These are phyloP conservation scores for Drosophila parthenogenetica DNA, from an alignment of 2,888 invertebrate species.

Conservation along the genomic window DNA sequence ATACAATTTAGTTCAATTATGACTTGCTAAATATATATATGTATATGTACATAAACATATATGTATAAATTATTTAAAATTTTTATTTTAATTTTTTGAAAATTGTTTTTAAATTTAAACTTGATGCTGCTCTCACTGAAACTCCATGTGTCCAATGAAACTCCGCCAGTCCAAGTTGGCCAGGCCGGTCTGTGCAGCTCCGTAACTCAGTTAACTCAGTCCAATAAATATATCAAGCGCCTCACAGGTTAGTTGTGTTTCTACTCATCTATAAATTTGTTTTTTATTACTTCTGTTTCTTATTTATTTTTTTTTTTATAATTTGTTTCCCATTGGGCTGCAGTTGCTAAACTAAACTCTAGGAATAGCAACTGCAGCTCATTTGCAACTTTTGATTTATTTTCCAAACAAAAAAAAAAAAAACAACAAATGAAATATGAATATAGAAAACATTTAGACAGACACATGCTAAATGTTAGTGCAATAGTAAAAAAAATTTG, in stretches of 20 bases:
- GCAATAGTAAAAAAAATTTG: slow-evolving; percentile 47
- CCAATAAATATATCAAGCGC: slow-evolving; percentile 79
- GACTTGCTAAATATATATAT: slow-evolving; percentile 41
- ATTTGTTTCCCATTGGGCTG: slow-evolving; percentile 33
- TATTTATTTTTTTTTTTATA: slow-evolving; percentile 6
- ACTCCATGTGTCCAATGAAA: slow-evolving; percentile 63
- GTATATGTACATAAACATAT: slow-evolving; percentile 14
- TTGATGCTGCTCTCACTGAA: slow-evolving; percentile 18
- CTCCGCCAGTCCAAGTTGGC: slow-evolving; percentile 69
- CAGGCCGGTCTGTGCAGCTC: slow-evolving; percentile 76
- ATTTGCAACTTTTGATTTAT: slow-evolving; percentile 57
- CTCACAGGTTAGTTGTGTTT: slow-evolving; percentile 84
- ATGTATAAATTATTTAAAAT: slow-evolving; percentile 12
- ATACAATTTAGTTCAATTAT: slow-evolving; percentile 68
- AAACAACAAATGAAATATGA: slow-evolving; percentile 13
- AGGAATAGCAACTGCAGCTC: slow-evolving; percentile 34
- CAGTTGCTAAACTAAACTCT: slow-evolving; percentile 22
- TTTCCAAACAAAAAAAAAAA: slow-evolving; percentile 41
- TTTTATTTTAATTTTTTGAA: slow-evolving; percentile 25
- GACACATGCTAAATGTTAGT: slow-evolving; percentile 55
- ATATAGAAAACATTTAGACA: slow-evolving; percentile 37
- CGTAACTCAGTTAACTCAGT: slow-evolving; percentile 77
- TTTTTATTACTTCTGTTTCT: slow-evolving; percentile 44
- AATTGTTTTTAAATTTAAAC: slow-evolving; percentile 15
- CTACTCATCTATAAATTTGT: slow-evolving; percentile 72